phyloP scores from a whole-genome alignment of 2,113 vertebrate genomes.

The Ciconia stormi region DNA sequence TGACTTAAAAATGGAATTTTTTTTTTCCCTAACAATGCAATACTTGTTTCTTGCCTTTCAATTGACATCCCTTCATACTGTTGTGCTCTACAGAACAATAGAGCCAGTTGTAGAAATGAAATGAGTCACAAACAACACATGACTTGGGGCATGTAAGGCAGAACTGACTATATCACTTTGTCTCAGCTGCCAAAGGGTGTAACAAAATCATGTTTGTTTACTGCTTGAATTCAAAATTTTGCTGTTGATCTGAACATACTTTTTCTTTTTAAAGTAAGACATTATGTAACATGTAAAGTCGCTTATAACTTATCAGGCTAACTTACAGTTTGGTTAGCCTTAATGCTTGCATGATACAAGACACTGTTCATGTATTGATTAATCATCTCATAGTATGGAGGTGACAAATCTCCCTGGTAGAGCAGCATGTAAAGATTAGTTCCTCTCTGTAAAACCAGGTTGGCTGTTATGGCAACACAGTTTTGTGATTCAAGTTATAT shows the following conservation, averaged over 20 bases:
- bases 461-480: not conserved
- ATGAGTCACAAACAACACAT: constrained; percentile 49
- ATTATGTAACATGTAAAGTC: not conserved
- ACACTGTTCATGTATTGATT: not conserved
- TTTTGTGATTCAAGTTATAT: not conserved
- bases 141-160: constrained; percentile 5
- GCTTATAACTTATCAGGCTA: not conserved
- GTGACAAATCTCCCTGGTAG: not conserved
- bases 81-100: constrained; percentile 21
- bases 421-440: not conserved
- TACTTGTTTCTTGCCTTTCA: constrained; percentile 36
- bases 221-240: not conserved
- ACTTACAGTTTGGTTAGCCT: not conserved
- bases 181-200: not conserved
- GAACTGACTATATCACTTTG: constrained; percentile 12
- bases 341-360: not conserved
- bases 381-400: not conserved
- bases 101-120: constrained; percentile 28
- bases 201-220: constrained; percentile 30
- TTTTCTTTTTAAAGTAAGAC: not conserved
- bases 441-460: not conserved
- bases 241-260: not conserved
- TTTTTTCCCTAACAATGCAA: constrained; percentile 11
- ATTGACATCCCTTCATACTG: not conserved
- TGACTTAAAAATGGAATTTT: not conserved